A percentile compares a stretch with the other conserved stretches of the same genome.
Evolutionary conservation across 2,888 invertebrate species (phyloP).

Genomic region (Cantharis lateralis): DNA sequence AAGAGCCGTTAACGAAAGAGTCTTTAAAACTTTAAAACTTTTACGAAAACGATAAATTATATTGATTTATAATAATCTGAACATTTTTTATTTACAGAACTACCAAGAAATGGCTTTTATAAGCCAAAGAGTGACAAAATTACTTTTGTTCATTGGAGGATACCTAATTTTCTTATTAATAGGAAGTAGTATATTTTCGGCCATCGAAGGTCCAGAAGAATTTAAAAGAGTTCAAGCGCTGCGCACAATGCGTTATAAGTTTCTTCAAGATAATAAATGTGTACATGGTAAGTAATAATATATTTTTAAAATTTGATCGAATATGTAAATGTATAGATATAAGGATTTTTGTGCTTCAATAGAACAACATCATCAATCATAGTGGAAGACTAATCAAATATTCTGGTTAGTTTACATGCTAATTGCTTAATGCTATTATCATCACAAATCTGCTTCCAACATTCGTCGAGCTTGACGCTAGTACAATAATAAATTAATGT

Average conservation of each 20-base stretch:
- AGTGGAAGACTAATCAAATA: not conserved
- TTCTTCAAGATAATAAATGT: slow-evolving; percentile 66
- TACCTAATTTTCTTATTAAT: slow-evolving; percentile 64
- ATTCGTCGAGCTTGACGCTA: not conserved
- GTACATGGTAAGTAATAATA: slow-evolving; percentile 66
- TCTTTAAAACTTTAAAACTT: too few relatives aligned
- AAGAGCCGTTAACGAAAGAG: too few relatives aligned
- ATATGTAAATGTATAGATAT: not conserved
- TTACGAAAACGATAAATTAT: too few relatives aligned
- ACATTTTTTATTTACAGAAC: not conserved
- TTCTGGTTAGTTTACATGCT: not conserved
- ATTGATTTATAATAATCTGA: not conserved
- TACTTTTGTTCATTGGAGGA: slow-evolving; percentile 54
- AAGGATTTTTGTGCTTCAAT: not conserved
- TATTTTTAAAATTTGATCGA: not conserved
- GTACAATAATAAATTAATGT: not conserved
- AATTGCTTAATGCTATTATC: not conserved
- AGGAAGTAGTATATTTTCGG: slow-evolving; percentile 79
- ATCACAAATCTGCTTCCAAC: not conserved
- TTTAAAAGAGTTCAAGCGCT: slow-evolving; percentile 62
- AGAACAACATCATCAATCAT: not conserved
- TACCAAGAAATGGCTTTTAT: slow-evolving; percentile 38
- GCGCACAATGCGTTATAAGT: slow-evolving; percentile 61
- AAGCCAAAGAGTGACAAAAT: slow-evolving; percentile 48
- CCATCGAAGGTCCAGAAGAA: slow-evolving; percentile 78